Evolutionary conservation across 2,797 vertebrate genomes (phyloP).

Genomic region (Loris lydekkerianus): DNA sequence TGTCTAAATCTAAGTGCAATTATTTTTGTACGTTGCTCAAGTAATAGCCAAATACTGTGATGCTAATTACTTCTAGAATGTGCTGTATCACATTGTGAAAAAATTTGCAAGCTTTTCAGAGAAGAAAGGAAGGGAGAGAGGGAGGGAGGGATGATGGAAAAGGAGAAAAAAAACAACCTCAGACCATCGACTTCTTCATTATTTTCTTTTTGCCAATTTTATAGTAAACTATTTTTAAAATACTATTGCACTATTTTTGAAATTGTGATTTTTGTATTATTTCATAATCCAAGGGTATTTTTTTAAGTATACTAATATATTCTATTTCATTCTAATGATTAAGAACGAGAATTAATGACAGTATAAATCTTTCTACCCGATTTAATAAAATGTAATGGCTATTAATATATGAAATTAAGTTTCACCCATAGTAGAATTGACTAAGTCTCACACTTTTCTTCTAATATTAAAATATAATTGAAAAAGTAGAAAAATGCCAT

Average conservation of each 20-base stretch:
- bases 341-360: conserved; percentile 49
- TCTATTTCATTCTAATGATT: conserved; percentile 58
- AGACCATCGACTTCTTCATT: neutral
- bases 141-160: neutral
- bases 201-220: conserved; percentile 29
- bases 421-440: conserved; percentile 85
- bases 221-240: neutral
- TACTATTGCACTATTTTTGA: neutral
- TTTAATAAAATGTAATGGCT: conserved; percentile 84
- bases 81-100: neutral
- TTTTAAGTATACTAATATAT: neutral
- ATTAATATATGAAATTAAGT: conserved; percentile 85
- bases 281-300: conserved; percentile 45
- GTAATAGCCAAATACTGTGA: neutral
- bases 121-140: neutral
- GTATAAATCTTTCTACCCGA: conserved; percentile 63
- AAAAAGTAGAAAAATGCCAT: conserved; percentile 54
- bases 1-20: neutral
- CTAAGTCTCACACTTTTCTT: conserved; percentile 80
- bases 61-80: conserved; percentile 26
- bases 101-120: conserved; percentile 21
- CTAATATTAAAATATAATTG: conserved; percentile 62
- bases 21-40: conserved; percentile 49
- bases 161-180: neutral
- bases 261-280: neutral